Percentiles rank a stretch among this genome's conserved stretches.
Evolutionary conservation across 1,140 invertebrate genomes (phyloP).

Genomic region (Drosophila saltans): DNA sequence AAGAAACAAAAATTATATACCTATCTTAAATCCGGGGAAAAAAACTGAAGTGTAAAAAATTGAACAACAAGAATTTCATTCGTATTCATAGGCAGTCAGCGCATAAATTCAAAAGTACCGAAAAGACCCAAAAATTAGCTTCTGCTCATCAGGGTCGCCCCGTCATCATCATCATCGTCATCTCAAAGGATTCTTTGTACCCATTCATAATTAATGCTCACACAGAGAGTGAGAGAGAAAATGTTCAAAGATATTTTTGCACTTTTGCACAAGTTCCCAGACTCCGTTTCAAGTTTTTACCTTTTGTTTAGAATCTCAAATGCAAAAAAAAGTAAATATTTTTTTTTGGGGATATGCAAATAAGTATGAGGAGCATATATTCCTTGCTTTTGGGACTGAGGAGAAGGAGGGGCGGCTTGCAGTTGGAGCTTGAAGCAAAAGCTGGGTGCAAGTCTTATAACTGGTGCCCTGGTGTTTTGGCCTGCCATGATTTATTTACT

Average conservation of each 20-base stretch:
- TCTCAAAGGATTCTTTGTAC: conserved; percentile 58
- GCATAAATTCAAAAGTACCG: conserved; percentile 41
- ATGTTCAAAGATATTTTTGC: conserved; percentile 77
- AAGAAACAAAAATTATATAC: conserved; percentile 12
- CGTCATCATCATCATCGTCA: conserved; percentile 45
- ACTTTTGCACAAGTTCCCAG: conserved; percentile 37
- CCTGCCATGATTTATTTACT: conserved; percentile 80
- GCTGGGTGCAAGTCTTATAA: not conserved
- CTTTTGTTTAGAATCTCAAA: conserved; percentile 20
- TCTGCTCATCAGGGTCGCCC: conserved; percentile 17
- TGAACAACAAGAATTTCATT: conserved; percentile 60
- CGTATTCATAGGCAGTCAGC: conserved; percentile 38
- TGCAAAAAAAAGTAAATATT: conserved; percentile 54
- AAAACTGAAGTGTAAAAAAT: conserved; percentile 55
- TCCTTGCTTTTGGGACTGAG: not conserved
- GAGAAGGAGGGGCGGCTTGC: not conserved
- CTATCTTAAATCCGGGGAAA: not conserved
- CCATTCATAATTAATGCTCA: conserved; percentile 71
- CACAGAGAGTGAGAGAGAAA: conserved; percentile 34
- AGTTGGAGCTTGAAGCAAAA: not conserved
- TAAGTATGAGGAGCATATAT: conserved; percentile 15
- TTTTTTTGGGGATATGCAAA: conserved; percentile 58
- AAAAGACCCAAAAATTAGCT: conserved; percentile 59
- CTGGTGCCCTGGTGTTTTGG: conserved; percentile 25
- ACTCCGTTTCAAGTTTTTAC: not conserved